Base-by-base conservation (phyloP, 2,113 vertebrate species). In the Elaphurus davidianus region DNA sequence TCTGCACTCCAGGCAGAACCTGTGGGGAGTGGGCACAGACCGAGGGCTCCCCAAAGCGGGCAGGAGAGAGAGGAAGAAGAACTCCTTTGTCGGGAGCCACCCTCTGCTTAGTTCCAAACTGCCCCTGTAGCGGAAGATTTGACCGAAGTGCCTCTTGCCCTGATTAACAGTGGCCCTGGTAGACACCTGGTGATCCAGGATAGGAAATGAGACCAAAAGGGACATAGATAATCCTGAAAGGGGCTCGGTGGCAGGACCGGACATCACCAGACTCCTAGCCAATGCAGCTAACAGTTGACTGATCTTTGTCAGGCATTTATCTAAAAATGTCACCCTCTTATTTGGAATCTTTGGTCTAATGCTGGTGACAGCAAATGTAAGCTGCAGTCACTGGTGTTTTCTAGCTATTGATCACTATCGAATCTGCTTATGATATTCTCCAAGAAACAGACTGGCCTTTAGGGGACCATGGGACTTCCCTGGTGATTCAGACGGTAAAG, bases 281-380 rank as follows among this genome's bases (percentile, higher is more conserved):
- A 47, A 3, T 4, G 17, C 0, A 36, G 27, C 36, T 10, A 47
- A 40, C 82, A 47, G 5, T 90, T 25, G 13, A 55, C 21, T 25
- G 88, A 23, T 25, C 74, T 83, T 13, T 43, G 85, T 11, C 3
- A 0, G 25, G 21, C 57, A 7, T 3, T 74, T 33, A 89, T 17
- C 45, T 76, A 52, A 52, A 47, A 21, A 90, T 11, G 8, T 9
- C 40, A 43, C 28, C 33, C 28, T 92, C 43, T 14, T 33, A 52
- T 86, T 57, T 81, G 83, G 60, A 52, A 89, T 57, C 54, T 91
- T 91, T 84, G 36, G 36, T 94, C 64, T 74, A 57, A 33, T 1
- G 12, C 43, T 89, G 16, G 28, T 40, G 40, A 36, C 16, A 71
- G 57, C 62, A 47, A 81, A 19, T 33, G 16, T 13, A 45, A 64